Percentiles rank a stretch among this genome's conserved stretches.
phyloP scores from a whole-genome alignment of 2,888 invertebrate genomes.

The Erebia aethiops region DNA sequence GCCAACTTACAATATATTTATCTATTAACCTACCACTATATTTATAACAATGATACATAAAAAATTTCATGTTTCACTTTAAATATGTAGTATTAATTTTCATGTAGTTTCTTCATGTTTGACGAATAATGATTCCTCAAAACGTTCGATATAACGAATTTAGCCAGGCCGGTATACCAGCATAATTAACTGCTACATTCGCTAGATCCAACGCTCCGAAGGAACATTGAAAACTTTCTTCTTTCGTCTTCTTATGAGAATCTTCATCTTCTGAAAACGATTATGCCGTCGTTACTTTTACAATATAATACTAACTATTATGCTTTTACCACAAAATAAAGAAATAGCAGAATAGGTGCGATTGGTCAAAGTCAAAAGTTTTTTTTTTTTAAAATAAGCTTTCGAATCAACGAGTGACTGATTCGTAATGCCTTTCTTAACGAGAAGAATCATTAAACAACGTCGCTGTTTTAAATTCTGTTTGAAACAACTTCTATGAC shows the following conservation, averaged over 20 bases:
- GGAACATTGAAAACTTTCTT: constrained; percentile 28
- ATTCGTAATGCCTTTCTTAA: too few relatives aligned
- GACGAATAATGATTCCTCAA: constrained; percentile 25
- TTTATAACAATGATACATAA: background rate
- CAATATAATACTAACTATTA: background rate
- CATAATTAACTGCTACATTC: constrained; percentile 45
- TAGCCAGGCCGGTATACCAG: constrained; percentile 47
- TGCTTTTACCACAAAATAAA: too few relatives aligned
- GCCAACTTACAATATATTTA: too few relatives aligned
- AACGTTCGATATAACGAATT: constrained; percentile 67
- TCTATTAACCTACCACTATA: too few relatives aligned
- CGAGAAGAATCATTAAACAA: too few relatives aligned
- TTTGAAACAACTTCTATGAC: too few relatives aligned
- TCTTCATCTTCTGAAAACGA: background rate
- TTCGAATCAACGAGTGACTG: too few relatives aligned
- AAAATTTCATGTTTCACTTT: background rate
- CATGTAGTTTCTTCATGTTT: background rate
- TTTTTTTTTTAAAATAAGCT: too few relatives aligned
- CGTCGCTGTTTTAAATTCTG: too few relatives aligned
- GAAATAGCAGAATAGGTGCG: too few relatives aligned
- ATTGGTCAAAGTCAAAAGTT: too few relatives aligned
- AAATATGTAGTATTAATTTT: background rate
- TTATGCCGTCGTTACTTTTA: background rate
- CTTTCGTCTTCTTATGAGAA: constrained; percentile 5
- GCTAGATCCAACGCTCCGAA: constrained; percentile 51